A percentile compares a stretch with the other conserved stretches of the same genome.
phyloP scores from a whole-genome alignment of 2,888 invertebrate species.

The Erannis defoliaria region DNA sequence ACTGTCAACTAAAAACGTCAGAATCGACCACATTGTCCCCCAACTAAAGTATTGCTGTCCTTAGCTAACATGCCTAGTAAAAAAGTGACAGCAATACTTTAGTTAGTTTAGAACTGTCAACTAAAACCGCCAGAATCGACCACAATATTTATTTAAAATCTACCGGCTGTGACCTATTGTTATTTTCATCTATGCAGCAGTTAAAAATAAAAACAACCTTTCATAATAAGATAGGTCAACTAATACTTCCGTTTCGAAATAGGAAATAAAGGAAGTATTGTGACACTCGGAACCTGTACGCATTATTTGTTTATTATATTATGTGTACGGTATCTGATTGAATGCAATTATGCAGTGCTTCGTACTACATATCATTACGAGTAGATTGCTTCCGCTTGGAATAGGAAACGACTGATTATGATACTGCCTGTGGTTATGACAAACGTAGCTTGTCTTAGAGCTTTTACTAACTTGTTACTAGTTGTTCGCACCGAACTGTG shows the following conservation, averaged over 20 bases:
- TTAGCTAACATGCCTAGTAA: no score
- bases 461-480: neutral
- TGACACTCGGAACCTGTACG: neutral
- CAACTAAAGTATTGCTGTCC: no score
- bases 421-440: neutral
- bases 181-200: constrained; percentile 31
- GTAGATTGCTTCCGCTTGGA: constrained; percentile 21
- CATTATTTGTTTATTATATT: constrained; percentile 14
- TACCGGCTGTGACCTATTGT: constrained; percentile 27
- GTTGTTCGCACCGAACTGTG: no score
- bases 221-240: constrained; percentile 34
- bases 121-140: no score
- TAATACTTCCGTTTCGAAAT: constrained; percentile 37
- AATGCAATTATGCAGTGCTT: constrained; percentile 34
- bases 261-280: constrained; percentile 38
- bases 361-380: constrained; percentile 12
- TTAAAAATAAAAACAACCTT: constrained; percentile 40
- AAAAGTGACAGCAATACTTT: no score
- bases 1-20: no score
- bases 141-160: no score
- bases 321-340: constrained; percentile 27
- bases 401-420: constrained; percentile 29
- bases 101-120: no score
- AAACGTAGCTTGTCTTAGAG: neutral
- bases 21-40: no score